A percentile compares a stretch with the other conserved stretches of the same genome.
Evolutionary conservation across 2,888 invertebrate genomes (phyloP).

Genomic region (Aricia artaxerxes): DNA sequence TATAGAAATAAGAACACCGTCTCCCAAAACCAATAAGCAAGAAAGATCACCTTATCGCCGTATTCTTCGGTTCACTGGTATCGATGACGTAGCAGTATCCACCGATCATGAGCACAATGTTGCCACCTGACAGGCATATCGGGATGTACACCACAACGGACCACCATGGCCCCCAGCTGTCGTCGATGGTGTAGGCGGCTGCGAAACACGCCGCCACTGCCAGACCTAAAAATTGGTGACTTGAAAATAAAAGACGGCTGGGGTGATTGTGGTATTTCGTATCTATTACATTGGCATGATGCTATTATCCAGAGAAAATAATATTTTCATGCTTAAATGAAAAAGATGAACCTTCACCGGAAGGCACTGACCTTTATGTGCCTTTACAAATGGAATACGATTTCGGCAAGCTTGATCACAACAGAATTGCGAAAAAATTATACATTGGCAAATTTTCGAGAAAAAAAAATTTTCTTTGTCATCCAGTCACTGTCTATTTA

Average conservation of each 20-base stretch:
- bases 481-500: too few relatives aligned
- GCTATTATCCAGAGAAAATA: neutral
- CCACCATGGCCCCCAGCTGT: slow-evolving; percentile 71
- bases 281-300: neutral
- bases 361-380: too few relatives aligned
- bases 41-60: slow-evolving; percentile 79
- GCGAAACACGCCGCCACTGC: slow-evolving; percentile 54
- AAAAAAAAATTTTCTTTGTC: too few relatives aligned
- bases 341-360: too few relatives aligned
- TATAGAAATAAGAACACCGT: too few relatives aligned
- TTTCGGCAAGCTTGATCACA: too few relatives aligned
- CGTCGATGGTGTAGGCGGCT: slow-evolving; percentile 61
- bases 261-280: neutral
- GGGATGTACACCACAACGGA: slow-evolving; percentile 79
- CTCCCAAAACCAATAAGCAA: too few relatives aligned
- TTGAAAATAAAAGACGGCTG: neutral
- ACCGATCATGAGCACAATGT: slow-evolving; percentile 81
- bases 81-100: slow-evolving; percentile 85
- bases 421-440: too few relatives aligned
- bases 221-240: slow-evolving; percentile 53
- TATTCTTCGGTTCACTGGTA: slow-evolving; percentile 77
- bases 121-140: slow-evolving; percentile 81
- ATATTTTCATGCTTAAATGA: too few relatives aligned
- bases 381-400: too few relatives aligned
- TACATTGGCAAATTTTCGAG: too few relatives aligned